phyloP scores from a whole-genome alignment of 30 jellyfish, hydroid and myxozoan genomes.

The Hydractinia echinata region DNA sequence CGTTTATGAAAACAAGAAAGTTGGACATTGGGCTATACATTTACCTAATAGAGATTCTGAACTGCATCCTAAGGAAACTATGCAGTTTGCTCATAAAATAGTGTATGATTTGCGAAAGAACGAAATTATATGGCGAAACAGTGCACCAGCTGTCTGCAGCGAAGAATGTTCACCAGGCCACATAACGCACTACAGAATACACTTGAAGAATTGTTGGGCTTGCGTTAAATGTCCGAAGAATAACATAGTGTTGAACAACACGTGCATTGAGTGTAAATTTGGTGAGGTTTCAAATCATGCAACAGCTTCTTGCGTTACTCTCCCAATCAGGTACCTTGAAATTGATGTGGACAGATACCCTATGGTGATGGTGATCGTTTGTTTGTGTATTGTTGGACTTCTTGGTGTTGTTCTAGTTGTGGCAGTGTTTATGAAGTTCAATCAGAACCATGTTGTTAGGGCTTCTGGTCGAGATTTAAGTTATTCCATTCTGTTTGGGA shows the following conservation, averaged over 20 bases:
- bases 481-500: conserved; percentile 63
- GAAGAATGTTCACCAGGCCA: conserved; percentile 51
- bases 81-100: background rate
- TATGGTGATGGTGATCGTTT: conserved; percentile 19
- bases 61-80: background rate
- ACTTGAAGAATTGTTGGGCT: conserved; percentile 68
- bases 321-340: conserved; percentile 34
- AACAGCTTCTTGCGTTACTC: conserved; percentile 19
- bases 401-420: conserved; percentile 48
- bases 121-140: too few relatives aligned
- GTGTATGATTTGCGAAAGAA: too few relatives aligned
- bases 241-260: conserved; percentile 44
- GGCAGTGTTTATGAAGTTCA: conserved; percentile 46
- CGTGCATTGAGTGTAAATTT: conserved; percentile 51
- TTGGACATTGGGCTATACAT: background rate
- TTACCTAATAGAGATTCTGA: background rate
- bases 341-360: background rate
- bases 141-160: conserved; percentile 43
- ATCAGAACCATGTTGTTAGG: conserved; percentile 45
- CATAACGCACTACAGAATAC: conserved; percentile 16
- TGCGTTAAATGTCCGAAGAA: conserved; percentile 52
- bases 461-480: conserved; percentile 88
- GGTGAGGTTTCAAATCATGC: conserved; percentile 29
- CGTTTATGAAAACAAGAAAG: background rate
- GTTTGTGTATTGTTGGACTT: conserved; percentile 41